These are phyloP conservation scores for Neogale vison DNA, from an alignment of 2,113 vertebrate species.

Conservation along the genomic window DNA sequence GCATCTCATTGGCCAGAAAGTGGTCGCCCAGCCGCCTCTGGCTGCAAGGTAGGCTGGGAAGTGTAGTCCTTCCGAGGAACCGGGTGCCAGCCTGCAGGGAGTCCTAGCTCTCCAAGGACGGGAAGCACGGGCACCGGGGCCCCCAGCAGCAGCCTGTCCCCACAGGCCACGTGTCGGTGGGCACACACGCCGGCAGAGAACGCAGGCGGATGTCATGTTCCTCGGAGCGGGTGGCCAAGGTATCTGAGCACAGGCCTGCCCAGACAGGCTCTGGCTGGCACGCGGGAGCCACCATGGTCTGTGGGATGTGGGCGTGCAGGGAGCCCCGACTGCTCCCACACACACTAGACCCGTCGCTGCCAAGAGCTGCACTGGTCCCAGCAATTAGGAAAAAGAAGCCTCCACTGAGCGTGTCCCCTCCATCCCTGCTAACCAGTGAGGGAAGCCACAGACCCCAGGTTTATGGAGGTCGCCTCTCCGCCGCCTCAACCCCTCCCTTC, in stretches of 20 bases:
- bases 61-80: neutral
- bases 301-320: accelerated
- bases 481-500: neutral
- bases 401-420: accelerated
- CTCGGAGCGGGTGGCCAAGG: neutral
- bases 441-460: neutral
- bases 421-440: neutral
- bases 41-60: neutral
- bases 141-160: neutral
- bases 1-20: neutral
- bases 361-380: neutral
- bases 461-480: accelerated
- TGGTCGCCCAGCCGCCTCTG: too few relatives aligned
- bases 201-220: too few relatives aligned
- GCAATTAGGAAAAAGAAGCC: too few relatives aligned
- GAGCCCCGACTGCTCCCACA: too few relatives aligned
- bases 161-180: accelerated
- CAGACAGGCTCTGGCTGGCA: neutral
- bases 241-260: accelerated
- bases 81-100: neutral
- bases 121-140: neutral
- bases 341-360: too few relatives aligned
- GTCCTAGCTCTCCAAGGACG: neutral
- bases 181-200: accelerated
- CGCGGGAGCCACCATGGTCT: neutral